Conservation (phyloP, 2,888 invertebrate species). For the Gryllus longicercus region DNA sequence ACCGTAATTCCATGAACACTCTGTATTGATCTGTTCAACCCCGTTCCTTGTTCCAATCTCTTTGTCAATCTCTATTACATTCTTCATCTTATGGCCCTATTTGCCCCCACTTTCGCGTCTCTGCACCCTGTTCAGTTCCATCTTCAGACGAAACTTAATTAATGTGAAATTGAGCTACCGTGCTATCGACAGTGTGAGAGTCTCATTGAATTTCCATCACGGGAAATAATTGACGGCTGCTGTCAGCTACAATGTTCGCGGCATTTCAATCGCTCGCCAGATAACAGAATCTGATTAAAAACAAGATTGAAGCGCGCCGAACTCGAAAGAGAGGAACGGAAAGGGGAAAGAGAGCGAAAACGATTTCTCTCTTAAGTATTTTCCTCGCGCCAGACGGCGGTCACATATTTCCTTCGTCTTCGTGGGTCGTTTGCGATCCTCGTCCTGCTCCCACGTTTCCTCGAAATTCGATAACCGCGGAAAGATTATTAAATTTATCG, state of each 20-base stretch:
- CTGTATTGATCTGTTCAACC: no score
- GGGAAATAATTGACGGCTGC: constrained; percentile 2
- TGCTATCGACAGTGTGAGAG: constrained; percentile 17
- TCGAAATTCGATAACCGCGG: constrained; percentile 17
- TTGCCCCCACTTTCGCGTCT: no score
- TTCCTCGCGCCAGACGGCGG: constrained; percentile 17
- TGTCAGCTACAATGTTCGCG: constrained; percentile 17
- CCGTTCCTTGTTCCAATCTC: no score
- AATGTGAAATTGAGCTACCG: constrained; percentile 11
- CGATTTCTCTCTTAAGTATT: constrained; percentile 2
- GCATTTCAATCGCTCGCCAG: constrained; percentile 7
- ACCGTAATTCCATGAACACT: no score
- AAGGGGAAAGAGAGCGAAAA: not conserved
- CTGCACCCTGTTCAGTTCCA: not conserved
- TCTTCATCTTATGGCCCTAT: no score
- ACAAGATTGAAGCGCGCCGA: constrained; percentile 7
- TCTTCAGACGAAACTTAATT: constrained; percentile 17
- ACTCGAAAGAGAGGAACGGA: not conserved
- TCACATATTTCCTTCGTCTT: constrained; percentile 17
- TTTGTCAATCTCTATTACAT: no score
- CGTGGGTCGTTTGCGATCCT: not conserved
- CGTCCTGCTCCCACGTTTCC: not conserved
- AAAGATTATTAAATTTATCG: constrained; percentile 17
- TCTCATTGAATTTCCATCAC: constrained; percentile 17
- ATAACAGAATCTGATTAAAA: constrained; percentile 17